Base-by-base conservation (phyloP, 2,113 vertebrate species). In the Xenopus tropicalis region DNA sequence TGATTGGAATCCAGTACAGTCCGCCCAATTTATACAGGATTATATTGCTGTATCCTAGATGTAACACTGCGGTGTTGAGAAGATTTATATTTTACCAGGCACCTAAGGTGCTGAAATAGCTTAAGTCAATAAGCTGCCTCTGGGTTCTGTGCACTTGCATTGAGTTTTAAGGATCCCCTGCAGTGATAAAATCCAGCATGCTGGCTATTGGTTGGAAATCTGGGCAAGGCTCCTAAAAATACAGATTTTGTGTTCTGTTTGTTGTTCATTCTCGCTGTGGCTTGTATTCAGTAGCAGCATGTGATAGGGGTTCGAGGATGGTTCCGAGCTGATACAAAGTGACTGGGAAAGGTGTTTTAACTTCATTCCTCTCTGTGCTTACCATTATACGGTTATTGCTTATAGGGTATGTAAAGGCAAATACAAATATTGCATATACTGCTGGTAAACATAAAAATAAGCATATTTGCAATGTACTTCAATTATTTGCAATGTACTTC, bases 181-280 rank as follows among this genome's bases (percentile, higher is more conserved):
- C 61, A 64, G 70, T 8, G 61, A 63, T 52, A 72, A 72, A 48
- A 63, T 63, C 25, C 61, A 37, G 24, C 25, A n/a, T 72, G 70
- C 46, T 51, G 48, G 20, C 24, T 51, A 52, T 52, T 72, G 59
- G 61, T n/a, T 48, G n/a, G 48, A 64, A 37, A 63, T 64, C 24
- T 72, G 61, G 70, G 61, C 70, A 72, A 72, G 20, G 20, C 24
- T 72, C 59, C 70, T 72, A 64, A 54, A 72, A 68, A 76, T 43
- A 51, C 48, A 80, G 66, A 20, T 37, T 51, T 43, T 51, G 57
- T 68, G 8, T 14, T 4, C 1, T 46, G 19, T 51, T 43, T 58
- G 11, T 56, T 72, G 44, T 54, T 54, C 24, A 20, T 72, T 21
- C 70, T 46, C 19, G 69, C 42, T 43, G 56, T 11, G 52, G 24